A percentile compares a stretch with the other conserved stretches of the same genome.
Evolutionary conservation across 2,113 vertebrate genomes (phyloP).

Genomic region (Serilophus lunatus): DNA sequence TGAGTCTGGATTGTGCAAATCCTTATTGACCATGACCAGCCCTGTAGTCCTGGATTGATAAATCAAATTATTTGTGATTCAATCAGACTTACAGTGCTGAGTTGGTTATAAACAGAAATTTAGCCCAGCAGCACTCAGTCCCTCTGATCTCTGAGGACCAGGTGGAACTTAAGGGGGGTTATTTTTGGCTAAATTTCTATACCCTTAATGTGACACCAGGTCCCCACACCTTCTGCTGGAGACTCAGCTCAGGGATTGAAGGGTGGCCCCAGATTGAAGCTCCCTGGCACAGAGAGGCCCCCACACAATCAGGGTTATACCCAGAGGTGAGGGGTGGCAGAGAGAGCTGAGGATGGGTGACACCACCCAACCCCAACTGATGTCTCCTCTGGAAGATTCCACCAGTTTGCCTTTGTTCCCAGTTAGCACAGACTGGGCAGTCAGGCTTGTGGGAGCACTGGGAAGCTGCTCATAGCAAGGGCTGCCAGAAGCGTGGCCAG

Average conservation of each 20-base stretch:
- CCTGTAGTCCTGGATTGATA: neutral
- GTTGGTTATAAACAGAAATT: neutral
- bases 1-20: neutral
- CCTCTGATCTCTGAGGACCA: neutral
- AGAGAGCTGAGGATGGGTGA: neutral
- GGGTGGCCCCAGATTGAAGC: neutral
- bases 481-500: neutral
- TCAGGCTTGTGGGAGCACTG: fast-evolving
- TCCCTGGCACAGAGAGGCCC: neutral
- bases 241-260: neutral
- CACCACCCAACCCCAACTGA: neutral
- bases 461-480: neutral
- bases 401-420: neutral
- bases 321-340: neutral
- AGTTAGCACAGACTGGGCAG: neutral
- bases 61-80: neutral
- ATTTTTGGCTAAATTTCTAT: neutral
- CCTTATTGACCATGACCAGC: neutral
- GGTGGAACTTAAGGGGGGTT: no score
- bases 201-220: neutral
- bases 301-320: fast-evolving
- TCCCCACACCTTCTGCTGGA: neutral
- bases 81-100: neutral
- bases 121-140: neutral
- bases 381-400: neutral